These are phyloP conservation scores for Antheraea mylitta DNA, from an alignment of 1,140 invertebrate genomes.

Conservation along the genomic window DNA sequence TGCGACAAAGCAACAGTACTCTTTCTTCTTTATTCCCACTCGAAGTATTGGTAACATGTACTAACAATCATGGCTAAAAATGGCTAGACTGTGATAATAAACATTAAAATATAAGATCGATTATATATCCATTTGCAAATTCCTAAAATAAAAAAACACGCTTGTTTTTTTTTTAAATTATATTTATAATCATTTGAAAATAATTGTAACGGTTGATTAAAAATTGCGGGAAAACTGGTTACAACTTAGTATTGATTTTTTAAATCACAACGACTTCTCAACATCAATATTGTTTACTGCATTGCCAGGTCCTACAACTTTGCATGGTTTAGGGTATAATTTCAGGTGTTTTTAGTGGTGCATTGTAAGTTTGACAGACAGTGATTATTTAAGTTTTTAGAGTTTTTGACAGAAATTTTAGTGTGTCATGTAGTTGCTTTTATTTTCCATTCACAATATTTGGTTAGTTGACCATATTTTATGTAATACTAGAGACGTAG, in stretches of 20 bases:
- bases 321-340: neutral
- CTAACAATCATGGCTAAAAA: too few relatives aligned
- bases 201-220: neutral
- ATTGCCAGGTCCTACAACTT: neutral
- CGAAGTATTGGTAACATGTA: too few relatives aligned
- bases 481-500: too few relatives aligned
- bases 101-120: neutral
- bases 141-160: neutral
- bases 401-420: too few relatives aligned
- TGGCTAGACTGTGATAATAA: too few relatives aligned
- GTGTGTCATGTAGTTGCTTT: too few relatives aligned
- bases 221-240: conserved; percentile 28
- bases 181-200: neutral
- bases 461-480: too few relatives aligned
- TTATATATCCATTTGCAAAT: neutral
- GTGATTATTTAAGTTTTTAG: too few relatives aligned
- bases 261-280: conserved; percentile 21
- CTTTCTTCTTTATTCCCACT: too few relatives aligned
- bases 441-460: too few relatives aligned
- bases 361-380: neutral
- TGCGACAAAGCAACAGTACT: too few relatives aligned
- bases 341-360: neutral
- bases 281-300: neutral
- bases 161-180: neutral
- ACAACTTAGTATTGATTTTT: conserved; percentile 26